Conservation (phyloP, 2,888 invertebrate genomes). For the Alviniconcha strummeri region DNA sequence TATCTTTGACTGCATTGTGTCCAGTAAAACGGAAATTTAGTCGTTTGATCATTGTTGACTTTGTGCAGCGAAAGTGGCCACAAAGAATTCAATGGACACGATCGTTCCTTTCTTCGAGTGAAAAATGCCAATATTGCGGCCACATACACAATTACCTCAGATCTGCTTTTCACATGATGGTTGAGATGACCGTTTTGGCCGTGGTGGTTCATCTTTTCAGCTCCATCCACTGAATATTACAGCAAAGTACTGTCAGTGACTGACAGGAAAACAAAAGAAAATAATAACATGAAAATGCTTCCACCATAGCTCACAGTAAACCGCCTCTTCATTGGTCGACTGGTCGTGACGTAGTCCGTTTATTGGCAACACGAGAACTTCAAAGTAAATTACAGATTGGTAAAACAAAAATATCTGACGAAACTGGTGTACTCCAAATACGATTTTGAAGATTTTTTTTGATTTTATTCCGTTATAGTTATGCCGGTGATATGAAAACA, state of each 20-base stretch:
- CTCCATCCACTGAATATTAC: conserved; percentile 41
- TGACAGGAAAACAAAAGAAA: conserved; percentile 56
- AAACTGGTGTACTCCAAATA: not conserved
- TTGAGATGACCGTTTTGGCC: conserved; percentile 60
- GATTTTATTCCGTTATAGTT: not conserved
- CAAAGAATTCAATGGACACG: conserved; percentile 7
- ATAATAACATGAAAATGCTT: conserved; percentile 58
- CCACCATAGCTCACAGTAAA: conserved; percentile 41
- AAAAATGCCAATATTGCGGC: not conserved
- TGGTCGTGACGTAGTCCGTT: conserved; percentile 36
- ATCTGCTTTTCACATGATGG: conserved; percentile 54
- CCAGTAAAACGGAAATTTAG: not conserved
- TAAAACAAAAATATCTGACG: not conserved
- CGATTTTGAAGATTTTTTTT: not conserved
- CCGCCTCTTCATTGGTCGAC: conserved; percentile 33
- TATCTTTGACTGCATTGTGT: no score
- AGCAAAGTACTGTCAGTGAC: conserved; percentile 44
- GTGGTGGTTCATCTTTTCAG: conserved; percentile 60
- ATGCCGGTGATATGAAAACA: no score
- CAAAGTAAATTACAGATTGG: not conserved
- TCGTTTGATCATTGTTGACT: conserved; percentile 7
- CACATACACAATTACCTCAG: conserved; percentile 52
- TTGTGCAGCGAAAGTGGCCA: conserved; percentile 6
- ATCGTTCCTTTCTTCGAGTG: not conserved
- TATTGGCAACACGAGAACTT: conserved; percentile 20